These are phyloP conservation scores for Dolomedes plantarius DNA, from an alignment of 2,888 invertebrate genomes.

Conservation along the genomic window DNA sequence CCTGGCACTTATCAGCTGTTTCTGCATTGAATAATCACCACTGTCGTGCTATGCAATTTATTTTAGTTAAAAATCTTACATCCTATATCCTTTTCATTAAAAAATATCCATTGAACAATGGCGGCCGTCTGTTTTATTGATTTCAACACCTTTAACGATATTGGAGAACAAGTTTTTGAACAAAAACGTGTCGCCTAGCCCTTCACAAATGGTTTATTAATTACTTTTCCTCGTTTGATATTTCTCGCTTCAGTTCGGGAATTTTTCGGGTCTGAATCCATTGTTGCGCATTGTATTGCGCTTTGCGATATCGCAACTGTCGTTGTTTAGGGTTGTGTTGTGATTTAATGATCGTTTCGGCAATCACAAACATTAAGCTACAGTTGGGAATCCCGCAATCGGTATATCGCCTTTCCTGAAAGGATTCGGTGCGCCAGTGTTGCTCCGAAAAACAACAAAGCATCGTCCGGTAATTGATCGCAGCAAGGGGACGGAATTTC, in stretches of 20 bases:
- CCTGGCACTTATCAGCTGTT: conserved; percentile 49
- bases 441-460: too few relatives aligned
- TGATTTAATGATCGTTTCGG: neutral
- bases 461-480: too few relatives aligned
- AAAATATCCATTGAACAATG: conserved; percentile 46
- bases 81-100: conserved; percentile 41
- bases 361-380: too few relatives aligned
- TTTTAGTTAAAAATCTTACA: conserved; percentile 41
- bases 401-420: too few relatives aligned
- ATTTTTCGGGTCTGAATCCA: neutral
- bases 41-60: conserved; percentile 49
- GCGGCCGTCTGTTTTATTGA: conserved; percentile 54
- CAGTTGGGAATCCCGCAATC: too few relatives aligned
- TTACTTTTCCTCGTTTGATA: conserved; percentile 48
- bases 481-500: too few relatives aligned
- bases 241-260: conserved; percentile 30
- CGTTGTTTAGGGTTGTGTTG: neutral
- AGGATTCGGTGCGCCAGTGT: too few relatives aligned
- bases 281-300: neutral
- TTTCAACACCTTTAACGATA: conserved; percentile 64
- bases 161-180: conserved; percentile 35
- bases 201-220: conserved; percentile 67
- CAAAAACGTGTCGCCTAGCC: conserved; percentile 44
- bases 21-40: conserved; percentile 35
- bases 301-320: neutral